phyloP scores from a whole-genome alignment of 1,140 invertebrate species.

The Aradophagus sp. region DNA sequence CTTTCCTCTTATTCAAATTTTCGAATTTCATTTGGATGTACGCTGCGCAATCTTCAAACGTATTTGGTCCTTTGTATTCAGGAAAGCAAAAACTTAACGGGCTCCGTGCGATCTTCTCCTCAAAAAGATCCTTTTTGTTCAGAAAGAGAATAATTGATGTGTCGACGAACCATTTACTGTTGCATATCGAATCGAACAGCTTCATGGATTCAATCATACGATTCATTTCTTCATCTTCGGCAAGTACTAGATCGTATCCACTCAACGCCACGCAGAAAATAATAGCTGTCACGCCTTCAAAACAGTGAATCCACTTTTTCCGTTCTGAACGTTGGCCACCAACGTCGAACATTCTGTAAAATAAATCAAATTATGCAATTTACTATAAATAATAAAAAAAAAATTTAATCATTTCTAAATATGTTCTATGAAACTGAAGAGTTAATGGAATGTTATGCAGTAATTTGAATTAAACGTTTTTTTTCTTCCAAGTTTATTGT shows the following conservation, averaged over 20 bases:
- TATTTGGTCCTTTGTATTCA: conserved; percentile 91
- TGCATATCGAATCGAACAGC: conserved; percentile 97
- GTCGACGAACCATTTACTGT: conserved; percentile 98
- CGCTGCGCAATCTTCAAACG: conserved; percentile 88
- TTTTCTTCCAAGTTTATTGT: background rate
- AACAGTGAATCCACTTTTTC: conserved; percentile 98
- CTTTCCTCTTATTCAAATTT: conserved; percentile 88
- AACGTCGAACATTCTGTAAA: conserved; percentile 89
- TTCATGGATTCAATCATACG: conserved; percentile 95
- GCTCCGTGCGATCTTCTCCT: conserved; percentile 92
- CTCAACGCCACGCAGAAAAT: conserved; percentile 96
- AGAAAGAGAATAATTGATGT: conserved; percentile 98
- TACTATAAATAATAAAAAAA: too few species aligned
- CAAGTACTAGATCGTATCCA: conserved; percentile 83
- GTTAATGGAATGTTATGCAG: too few species aligned
- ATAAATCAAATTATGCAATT: too few species aligned
- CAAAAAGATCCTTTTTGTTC: conserved; percentile 98
- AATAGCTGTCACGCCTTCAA: conserved; percentile 95
- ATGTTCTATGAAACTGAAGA: too few species aligned
- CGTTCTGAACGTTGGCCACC: conserved; percentile 95
- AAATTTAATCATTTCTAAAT: too few species aligned
- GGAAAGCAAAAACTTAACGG: conserved; percentile 96
- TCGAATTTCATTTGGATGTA: conserved; percentile 94
- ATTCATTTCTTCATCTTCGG: conserved; percentile 77
- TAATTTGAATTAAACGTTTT: background rate